Base-by-base conservation (phyloP, 1,140 invertebrate species). In the Sarcophaga peregrina region DNA sequence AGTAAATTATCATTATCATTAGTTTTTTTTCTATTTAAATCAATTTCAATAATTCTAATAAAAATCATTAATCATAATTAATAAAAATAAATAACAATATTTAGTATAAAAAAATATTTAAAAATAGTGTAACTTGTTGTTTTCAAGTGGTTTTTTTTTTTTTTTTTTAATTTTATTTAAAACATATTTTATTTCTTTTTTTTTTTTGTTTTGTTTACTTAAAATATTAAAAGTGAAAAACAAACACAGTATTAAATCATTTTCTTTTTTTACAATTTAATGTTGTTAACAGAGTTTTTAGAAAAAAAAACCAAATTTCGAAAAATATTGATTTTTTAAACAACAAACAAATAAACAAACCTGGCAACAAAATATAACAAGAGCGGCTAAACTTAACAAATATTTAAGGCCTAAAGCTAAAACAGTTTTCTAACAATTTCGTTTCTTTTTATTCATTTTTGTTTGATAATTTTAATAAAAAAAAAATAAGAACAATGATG, bases 71-170 rank as follows among this genome's bases (percentile, higher is more conserved):
- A 37, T 37, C 25, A 37, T 37, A 37, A 37, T 37, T 37, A 37
- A 37, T 37, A 37, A 37, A 37, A 37, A 37, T 37, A 37, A 37
- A 58, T 68, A 68, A 68, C 62, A 68, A 58, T 37, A 20, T 68
- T 68, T 68, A 68, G 62, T 68, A 68, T 68, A 68, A 68, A 68
- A 62, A 68, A 68, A 20, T 68, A 20, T n/a, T 68, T 68, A 20
- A 68, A 68, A 68, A 68, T 20, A 68, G 54, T n/a, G n/a, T 58
- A n/a, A n/a, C n/a, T 20, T 68, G 17, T 68, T 20, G 4, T 8
- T 68, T 68, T 68, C 3, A 68, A 68, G n/a, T n/a, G n/a, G n/a
- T n/a, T n/a, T 68, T 58, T 58, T 0, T 68, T n/a, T 68, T 68
- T 20, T 20, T 68, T 25, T 20, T n/a, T 20, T 20, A 68, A 20